Conservation (phyloP, 2,888 invertebrate genomes). For the Elysia crispata region DNA sequence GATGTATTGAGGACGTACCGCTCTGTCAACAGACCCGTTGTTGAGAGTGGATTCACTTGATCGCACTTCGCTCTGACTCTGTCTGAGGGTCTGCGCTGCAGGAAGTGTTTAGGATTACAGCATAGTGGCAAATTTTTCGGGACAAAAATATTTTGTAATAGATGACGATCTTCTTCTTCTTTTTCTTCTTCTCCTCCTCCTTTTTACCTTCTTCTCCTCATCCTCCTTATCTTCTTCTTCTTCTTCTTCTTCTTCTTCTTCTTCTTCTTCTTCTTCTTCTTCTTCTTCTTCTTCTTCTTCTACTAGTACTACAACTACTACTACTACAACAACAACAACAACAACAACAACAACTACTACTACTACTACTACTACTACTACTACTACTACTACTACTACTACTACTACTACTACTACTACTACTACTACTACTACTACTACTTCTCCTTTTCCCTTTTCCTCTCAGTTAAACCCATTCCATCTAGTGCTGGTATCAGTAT, state of each 20-base stretch:
- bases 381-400: conserved; percentile 32
- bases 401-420: conserved; percentile 34
- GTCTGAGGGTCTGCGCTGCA: too few species aligned
- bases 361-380: conserved; percentile 28
- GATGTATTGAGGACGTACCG: too few species aligned
- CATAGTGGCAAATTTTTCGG: too few species aligned
- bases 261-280: background rate
- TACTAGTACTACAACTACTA: conserved; percentile 22
- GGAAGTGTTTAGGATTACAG: too few species aligned
- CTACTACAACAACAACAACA: background rate
- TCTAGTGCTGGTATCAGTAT: too few species aligned
- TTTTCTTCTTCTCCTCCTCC: background rate
- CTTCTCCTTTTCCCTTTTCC: background rate
- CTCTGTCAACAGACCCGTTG: too few species aligned
- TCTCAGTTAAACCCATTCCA: conserved; percentile 2
- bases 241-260: conserved; percentile 23
- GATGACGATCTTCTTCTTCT: background rate
- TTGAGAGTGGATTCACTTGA: too few species aligned
- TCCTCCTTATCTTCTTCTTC: background rate
- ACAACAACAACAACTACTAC: background rate
- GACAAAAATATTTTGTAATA: too few species aligned
- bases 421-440: conserved; percentile 34
- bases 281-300: background rate
- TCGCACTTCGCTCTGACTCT: too few species aligned
- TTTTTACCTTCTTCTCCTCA: conserved; percentile 12